Evolutionary conservation across 1,140 invertebrate genomes (phyloP).

Genomic region (Cyclina sinensis): DNA sequence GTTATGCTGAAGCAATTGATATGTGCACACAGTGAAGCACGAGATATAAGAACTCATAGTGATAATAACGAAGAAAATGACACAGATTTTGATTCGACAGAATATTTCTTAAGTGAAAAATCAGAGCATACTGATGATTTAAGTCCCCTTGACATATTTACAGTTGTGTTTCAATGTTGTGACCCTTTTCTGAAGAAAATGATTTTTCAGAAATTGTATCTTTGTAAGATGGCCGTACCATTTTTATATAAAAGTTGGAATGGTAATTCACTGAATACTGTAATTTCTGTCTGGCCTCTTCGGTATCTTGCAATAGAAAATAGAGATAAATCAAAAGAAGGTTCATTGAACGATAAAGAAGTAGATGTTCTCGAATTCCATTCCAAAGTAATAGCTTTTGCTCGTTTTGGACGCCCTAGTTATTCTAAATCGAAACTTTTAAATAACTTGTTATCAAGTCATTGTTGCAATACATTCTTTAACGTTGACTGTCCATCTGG

Average conservation of each 20-base stretch:
- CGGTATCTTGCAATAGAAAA: neutral
- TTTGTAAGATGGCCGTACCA: slow-evolving; percentile 23
- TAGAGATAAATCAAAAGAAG: neutral
- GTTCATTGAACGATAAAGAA: neutral
- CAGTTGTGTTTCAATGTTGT: slow-evolving; percentile 16
- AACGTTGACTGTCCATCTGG: neutral
- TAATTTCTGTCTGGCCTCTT: neutral
- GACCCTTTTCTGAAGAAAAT: slow-evolving; percentile 1
- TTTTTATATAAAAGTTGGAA: neutral
- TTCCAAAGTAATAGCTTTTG: neutral
- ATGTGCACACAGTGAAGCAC: neutral
- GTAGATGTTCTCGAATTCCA: neutral
- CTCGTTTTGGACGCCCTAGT: too few relatives aligned
- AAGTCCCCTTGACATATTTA: slow-evolving; percentile 7
- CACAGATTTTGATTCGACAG: neutral
- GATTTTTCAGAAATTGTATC: slow-evolving; percentile 9
- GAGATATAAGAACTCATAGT: neutral
- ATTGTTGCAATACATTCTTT: neutral
- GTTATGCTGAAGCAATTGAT: neutral
- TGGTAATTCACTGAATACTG: neutral
- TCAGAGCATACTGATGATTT: neutral
- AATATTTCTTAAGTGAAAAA: neutral
- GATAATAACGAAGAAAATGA: neutral
- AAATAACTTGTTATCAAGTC: neutral
- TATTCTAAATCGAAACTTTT: neutral